Evolutionary conservation across 2,113 vertebrate species (phyloP), one percentile per base, ranked within the genome.

Genomic region (Synodontis membranacea): DNA sequence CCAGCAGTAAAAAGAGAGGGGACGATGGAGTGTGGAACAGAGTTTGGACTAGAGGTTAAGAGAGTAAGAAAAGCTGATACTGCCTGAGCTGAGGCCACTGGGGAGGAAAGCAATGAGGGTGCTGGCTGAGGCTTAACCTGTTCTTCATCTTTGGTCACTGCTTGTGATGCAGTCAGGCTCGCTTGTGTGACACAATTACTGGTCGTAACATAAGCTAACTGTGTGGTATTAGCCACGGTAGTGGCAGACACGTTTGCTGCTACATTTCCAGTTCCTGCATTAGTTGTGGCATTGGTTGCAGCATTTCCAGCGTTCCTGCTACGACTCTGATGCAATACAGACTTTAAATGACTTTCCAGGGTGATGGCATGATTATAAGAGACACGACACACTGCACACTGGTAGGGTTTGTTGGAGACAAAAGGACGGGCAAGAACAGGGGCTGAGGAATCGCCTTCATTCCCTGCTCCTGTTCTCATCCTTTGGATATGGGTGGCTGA

Each of bases 281-380:
- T 91, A 31, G 75, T 84, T 39, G 80, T 50, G 28, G 83, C 86
- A 87, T 87, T 90, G 48, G 86, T 60, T 52, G 86, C 84, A 42
- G 88, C 86, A 84, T 89, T 90, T 58, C 93, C 94, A 87, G 96
- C 91, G 21, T 93, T 96, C 85, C 96, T 94, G 70, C 96, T 96
- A 83, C 96, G 96, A 31, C 96, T 97, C 93, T 97, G 97, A 90
- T 97, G 97, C 89, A 97, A 93, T 34, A 97, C 97, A 8, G 97
- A 97, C 70, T 97, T 96, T 95, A 98, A 95, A 93, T 97, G 96
- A 92, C 97, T 98, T 94, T 97, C 97, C 37, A 97, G 92, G 19
- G 96, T 97, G 87, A 97, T 97, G 92, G 96, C 96, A 90, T 97
- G 96, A 93, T 97, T 97, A 93, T 97, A 97, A 48, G 97, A 97